Evolutionary conservation across 2,113 vertebrate species (phyloP).

Genomic region (Urocolius indicus): DNA sequence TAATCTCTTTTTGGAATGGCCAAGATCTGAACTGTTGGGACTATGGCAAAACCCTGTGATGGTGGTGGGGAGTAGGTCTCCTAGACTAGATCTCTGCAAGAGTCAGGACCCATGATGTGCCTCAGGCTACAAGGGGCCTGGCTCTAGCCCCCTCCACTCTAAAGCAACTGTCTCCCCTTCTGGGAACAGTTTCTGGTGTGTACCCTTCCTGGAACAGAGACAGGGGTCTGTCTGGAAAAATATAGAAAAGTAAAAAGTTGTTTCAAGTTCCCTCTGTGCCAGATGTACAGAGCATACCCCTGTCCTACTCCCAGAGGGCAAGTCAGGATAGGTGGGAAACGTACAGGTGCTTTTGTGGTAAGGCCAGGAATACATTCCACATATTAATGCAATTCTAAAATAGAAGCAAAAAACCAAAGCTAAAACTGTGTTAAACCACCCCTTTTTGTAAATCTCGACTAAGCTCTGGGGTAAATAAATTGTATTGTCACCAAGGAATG

Average conservation of each 20-base stretch:
- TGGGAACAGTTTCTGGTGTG: neutral
- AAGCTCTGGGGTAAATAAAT: neutral
- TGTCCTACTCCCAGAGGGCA: neutral
- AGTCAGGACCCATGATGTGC: neutral
- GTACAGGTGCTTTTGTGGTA: fast-evolving
- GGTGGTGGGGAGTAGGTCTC: neutral
- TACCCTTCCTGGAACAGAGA: neutral
- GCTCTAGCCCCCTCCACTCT: neutral
- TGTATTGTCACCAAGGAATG: neutral
- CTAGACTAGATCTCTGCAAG: neutral
- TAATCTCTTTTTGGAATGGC: neutral
- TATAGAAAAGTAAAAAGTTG: neutral
- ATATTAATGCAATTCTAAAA: neutral
- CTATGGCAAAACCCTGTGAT: neutral
- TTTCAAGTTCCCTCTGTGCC: neutral
- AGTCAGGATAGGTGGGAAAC: neutral
- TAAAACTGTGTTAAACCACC: neutral
- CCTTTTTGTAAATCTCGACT: neutral
- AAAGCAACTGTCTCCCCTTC: neutral
- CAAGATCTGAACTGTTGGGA: neutral
- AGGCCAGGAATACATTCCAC: neutral
- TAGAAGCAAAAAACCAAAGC: neutral
- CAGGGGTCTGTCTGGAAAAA: neutral
- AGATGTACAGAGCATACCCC: neutral
- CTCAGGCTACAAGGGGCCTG: neutral